Conservation (phyloP, 2,797 vertebrate genomes). For the Merluccius polli region DNA sequence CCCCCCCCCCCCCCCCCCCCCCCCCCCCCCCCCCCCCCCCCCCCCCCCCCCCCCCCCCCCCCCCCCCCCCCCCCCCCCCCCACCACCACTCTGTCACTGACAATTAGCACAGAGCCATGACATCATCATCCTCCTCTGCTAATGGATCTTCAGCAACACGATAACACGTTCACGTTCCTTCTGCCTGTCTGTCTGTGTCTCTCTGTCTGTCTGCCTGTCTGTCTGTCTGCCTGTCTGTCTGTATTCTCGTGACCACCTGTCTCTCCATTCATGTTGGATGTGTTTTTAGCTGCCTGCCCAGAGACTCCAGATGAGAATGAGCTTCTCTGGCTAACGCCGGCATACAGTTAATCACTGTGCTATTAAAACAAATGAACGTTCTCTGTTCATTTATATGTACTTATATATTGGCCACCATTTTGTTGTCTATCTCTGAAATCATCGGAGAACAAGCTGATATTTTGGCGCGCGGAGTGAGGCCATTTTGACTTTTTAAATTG, state of each 20-base stretch:
- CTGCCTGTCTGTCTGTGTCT: neutral
- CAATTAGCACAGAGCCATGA: conserved; percentile 4
- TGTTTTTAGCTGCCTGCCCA: neutral
- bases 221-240: neutral
- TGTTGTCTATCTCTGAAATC: neutral
- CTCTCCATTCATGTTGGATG: neutral
- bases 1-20: neutral
- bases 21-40: neutral
- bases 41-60: neutral
- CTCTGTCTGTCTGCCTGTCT: neutral
- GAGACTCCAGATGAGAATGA: neutral
- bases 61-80: neutral
- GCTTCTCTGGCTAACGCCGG: neutral
- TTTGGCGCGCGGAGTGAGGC: neutral
- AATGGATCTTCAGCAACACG: neutral
- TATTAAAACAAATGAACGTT: too few relatives aligned
- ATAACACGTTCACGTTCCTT: neutral
- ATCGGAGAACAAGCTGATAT: neutral
- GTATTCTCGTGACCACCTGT: neutral
- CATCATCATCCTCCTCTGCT: neutral
- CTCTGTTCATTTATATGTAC: neutral
- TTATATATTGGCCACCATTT: neutral
- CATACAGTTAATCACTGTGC: too few relatives aligned
- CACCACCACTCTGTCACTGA: neutral
- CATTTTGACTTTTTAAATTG: neutral